Evolutionary conservation across 2,113 vertebrate genomes (phyloP).

Genomic region (Falcunculus frontatus): DNA sequence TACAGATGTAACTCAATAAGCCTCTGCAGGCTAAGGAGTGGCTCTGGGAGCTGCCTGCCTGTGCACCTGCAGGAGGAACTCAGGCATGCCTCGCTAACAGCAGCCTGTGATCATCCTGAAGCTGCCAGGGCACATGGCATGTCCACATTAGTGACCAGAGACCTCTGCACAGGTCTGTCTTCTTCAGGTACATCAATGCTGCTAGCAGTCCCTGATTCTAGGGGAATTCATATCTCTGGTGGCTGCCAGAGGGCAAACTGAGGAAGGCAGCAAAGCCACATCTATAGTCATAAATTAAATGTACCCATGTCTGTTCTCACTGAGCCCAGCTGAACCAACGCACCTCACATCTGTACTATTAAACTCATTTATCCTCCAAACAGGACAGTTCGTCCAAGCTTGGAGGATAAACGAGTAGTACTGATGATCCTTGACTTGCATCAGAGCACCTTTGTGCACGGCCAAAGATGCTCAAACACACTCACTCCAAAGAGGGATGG

Average conservation of each 20-base stretch:
- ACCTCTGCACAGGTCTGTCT: not conserved
- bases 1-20: not conserved
- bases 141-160: not conserved
- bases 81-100: fast-evolving
- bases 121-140: not conserved
- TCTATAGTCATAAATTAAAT: not conserved
- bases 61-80: not conserved
- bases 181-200: not conserved
- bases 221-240: not conserved
- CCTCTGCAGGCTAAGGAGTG: not conserved
- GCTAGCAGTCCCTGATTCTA: not conserved
- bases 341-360: not conserved
- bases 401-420: too few species aligned
- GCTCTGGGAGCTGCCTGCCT: not conserved
- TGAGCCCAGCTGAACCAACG: not conserved
- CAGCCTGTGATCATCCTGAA: not conserved
- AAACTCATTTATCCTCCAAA: not conserved
- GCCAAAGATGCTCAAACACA: not conserved
- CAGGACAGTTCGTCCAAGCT: not conserved
- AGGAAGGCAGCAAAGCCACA: not conserved
- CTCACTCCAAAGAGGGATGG: not conserved
- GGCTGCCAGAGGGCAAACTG: not conserved
- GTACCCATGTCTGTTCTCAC: not conserved
- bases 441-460: not conserved
- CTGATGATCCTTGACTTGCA: not conserved